These are phyloP conservation scores for Scomberomorus guttatus DNA, from an alignment of 2,797 vertebrate species.

Conservation along the genomic window DNA sequence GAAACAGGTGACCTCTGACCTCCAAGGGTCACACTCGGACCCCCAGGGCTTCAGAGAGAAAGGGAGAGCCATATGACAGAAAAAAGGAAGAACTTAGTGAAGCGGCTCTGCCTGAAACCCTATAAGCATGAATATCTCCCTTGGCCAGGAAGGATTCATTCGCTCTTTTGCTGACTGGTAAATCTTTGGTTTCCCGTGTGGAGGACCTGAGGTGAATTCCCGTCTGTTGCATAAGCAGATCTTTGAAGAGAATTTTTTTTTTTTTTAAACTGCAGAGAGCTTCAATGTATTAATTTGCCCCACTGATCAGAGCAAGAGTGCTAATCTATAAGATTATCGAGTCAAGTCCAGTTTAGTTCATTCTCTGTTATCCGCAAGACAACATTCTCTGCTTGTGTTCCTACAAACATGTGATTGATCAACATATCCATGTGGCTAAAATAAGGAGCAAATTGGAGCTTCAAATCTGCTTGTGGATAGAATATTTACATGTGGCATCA, in stretches of 20 bases:
- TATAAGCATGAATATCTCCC: constrained; percentile 55
- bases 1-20: constrained; percentile 41
- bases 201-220: constrained; percentile 57
- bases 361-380: constrained; percentile 29
- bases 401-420: constrained; percentile 34
- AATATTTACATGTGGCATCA: background rate
- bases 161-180: constrained; percentile 59
- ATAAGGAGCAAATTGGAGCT: background rate
- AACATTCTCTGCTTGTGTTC: background rate
- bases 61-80: background rate
- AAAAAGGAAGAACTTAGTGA: background rate
- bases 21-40: constrained; percentile 27
- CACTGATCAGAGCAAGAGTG: constrained; percentile 39
- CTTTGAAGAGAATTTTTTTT: constrained; percentile 44
- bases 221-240: constrained; percentile 56
- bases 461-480: constrained; percentile 22
- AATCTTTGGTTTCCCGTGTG: constrained; percentile 52
- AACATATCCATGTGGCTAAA: background rate
- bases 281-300: constrained; percentile 50
- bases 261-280: constrained; percentile 13
- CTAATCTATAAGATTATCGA: constrained; percentile 40
- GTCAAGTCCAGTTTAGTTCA: constrained; percentile 16
- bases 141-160: constrained; percentile 56
- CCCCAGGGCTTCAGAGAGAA: constrained; percentile 22
- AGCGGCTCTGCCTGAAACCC: constrained; percentile 35